Evolutionary conservation across 2,888 invertebrate species (phyloP).

Genomic region (Scaptomyza reducta): DNA sequence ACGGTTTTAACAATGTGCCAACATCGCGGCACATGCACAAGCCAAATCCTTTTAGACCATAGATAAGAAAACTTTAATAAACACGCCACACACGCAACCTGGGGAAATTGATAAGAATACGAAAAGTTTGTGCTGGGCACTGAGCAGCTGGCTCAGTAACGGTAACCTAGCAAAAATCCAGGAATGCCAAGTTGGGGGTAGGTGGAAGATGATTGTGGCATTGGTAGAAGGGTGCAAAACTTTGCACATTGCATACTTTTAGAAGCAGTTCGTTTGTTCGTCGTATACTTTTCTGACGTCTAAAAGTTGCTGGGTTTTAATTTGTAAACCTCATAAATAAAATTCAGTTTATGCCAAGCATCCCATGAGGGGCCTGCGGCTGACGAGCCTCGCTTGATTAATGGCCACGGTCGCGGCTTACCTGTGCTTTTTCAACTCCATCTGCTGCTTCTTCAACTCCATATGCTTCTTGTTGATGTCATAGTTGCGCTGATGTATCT

Average conservation of each 20-base stretch:
- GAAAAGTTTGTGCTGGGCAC: conserved; percentile 70
- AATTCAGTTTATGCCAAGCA: conserved; percentile 38
- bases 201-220: not conserved
- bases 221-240: conserved; percentile 30
- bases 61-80: conserved; percentile 78
- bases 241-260: conserved; percentile 60
- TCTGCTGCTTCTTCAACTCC: conserved; percentile 73
- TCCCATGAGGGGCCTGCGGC: conserved; percentile 3
- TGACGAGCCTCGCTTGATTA: conserved; percentile 42
- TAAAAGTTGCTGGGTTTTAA: conserved; percentile 67
- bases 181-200: not conserved
- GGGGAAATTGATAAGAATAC: conserved; percentile 76
- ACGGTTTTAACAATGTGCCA: conserved; percentile 69
- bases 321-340: conserved; percentile 68
- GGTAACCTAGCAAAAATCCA: conserved; percentile 1
- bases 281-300: conserved; percentile 33
- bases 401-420: conserved; percentile 60
- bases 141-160: conserved; percentile 43
- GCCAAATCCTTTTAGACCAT: conserved; percentile 73
- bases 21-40: conserved; percentile 48
- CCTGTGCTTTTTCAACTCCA: conserved; percentile 83
- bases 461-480: conserved; percentile 84
- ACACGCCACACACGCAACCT: conserved; percentile 78
- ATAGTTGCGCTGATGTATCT: conserved; percentile 82
- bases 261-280: conserved; percentile 5